phyloP scores from a whole-genome alignment of 2,797 vertebrate genomes.

The Poeciliopsis presidionis region DNA sequence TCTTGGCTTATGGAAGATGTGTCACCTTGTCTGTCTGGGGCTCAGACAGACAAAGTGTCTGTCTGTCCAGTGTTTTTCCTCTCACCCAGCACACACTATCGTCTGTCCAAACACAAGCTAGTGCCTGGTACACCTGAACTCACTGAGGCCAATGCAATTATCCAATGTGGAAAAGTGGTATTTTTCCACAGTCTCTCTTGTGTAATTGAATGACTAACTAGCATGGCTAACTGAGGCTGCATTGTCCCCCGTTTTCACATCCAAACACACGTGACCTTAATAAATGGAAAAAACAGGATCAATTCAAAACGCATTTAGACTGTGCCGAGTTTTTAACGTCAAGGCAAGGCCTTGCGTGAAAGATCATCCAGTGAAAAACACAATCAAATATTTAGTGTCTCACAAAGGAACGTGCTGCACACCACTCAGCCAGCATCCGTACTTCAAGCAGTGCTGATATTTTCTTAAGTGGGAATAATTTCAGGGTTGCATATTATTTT shows the following conservation, averaged over 20 bases:
- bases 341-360: background rate
- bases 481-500: conserved; percentile 4
- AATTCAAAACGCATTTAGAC: background rate
- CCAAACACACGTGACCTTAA: background rate
- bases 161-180: background rate
- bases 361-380: background rate
- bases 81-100: conserved; percentile 21
- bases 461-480: conserved; percentile 1
- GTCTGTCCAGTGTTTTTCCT: conserved; percentile 57
- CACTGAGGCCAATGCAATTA: conserved; percentile 5
- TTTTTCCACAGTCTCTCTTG: conserved; percentile 20
- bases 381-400: conserved; percentile 10
- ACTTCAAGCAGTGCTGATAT: conserved; percentile 22
- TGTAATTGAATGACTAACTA: background rate
- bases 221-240: background rate
- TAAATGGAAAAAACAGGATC: background rate
- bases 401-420: conserved; percentile 8
- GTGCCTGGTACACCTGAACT: conserved; percentile 25
- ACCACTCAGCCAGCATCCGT: background rate
- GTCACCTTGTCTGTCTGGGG: conserved; percentile 31
- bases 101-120: conserved; percentile 33
- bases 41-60: conserved; percentile 21
- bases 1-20: conserved; percentile 35
- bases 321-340: background rate
- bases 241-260: background rate